Conservation (phyloP, 2,888 invertebrate species). For the Cyrtodaria siliqua region DNA sequence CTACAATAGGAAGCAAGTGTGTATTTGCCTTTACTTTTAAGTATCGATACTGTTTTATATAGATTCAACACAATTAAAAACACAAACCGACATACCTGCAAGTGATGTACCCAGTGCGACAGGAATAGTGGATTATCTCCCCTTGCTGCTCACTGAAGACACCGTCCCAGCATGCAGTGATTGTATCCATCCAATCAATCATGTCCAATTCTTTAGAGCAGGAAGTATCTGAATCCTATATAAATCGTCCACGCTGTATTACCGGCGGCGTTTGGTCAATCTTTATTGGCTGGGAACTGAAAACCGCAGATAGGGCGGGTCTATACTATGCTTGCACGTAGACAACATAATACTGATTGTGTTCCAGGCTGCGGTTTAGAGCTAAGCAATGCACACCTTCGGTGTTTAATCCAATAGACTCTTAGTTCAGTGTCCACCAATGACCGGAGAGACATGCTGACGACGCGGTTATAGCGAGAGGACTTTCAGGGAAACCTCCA, state of each 20-base stretch:
- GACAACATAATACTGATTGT: slow-evolving; percentile 44
- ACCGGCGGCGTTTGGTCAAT: slow-evolving; percentile 60
- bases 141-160: slow-evolving; percentile 55
- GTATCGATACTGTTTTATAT: too few relatives aligned
- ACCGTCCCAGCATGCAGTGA: slow-evolving; percentile 56
- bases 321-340: slow-evolving; percentile 63
- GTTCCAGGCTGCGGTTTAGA: slow-evolving; percentile 13
- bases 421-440: too few relatives aligned
- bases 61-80: too few relatives aligned
- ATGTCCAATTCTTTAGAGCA: slow-evolving; percentile 48
- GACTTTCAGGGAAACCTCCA: not conserved
- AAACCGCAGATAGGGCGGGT: slow-evolving; percentile 21
- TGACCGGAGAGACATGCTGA: slow-evolving; percentile 49
- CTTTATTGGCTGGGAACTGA: slow-evolving; percentile 39
- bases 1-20: too few relatives aligned
- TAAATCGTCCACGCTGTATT: slow-evolving; percentile 32
- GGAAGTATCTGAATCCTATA: slow-evolving; percentile 47
- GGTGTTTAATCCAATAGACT: slow-evolving; percentile 39
- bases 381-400: slow-evolving; percentile 56
- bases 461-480: slow-evolving; percentile 16
- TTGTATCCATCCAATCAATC: slow-evolving; percentile 34
- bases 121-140: slow-evolving; percentile 17
- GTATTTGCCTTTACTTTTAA: too few relatives aligned
- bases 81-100: slow-evolving; percentile 37
- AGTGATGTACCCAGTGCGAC: slow-evolving; percentile 54